phyloP scores from a whole-genome alignment of 2,797 vertebrate genomes.

The Sorex maritimensis region DNA sequence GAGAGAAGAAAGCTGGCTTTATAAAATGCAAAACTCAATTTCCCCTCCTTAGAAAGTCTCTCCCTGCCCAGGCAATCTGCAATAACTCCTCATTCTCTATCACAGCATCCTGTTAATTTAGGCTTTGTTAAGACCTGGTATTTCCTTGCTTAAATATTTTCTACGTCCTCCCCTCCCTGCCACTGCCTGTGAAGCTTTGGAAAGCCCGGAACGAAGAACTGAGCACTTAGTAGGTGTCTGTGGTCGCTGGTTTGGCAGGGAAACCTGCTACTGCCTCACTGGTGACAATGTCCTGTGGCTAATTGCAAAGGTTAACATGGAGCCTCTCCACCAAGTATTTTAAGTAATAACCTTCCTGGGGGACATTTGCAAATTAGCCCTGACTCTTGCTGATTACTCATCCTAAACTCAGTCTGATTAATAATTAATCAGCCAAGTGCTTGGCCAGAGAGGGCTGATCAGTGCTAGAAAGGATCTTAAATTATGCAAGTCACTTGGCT shows the following conservation, averaged over 20 bases:
- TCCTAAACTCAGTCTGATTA: slow-evolving; percentile 86
- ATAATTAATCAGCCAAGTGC: slow-evolving; percentile 87
- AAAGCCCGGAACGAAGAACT: background rate
- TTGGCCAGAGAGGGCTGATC: slow-evolving; percentile 80
- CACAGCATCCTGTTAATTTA: background rate
- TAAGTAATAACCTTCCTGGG: slow-evolving; percentile 86
- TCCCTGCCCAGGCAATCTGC: background rate
- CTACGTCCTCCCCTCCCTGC: background rate
- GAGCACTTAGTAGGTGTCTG: slow-evolving; percentile 40
- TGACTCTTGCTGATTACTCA: slow-evolving; percentile 87
- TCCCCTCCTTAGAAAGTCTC: background rate
- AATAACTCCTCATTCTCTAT: background rate
- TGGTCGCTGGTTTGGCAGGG: background rate
- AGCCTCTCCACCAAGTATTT: slow-evolving; percentile 80
- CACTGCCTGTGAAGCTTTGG: background rate
- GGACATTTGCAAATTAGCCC: slow-evolving; percentile 87
- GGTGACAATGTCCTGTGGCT: slow-evolving; percentile 68
- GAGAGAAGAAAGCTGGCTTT: background rate
- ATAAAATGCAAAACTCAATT: slow-evolving; percentile 52
- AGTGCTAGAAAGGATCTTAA: slow-evolving; percentile 76
- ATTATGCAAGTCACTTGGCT: slow-evolving; percentile 85
- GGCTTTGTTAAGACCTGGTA: background rate
- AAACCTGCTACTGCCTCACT: background rate
- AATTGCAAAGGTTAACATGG: slow-evolving; percentile 78
- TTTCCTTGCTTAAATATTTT: slow-evolving; percentile 49